Conservation (phyloP, 2,888 invertebrate genomes). For the Lochmaea crataegi region DNA sequence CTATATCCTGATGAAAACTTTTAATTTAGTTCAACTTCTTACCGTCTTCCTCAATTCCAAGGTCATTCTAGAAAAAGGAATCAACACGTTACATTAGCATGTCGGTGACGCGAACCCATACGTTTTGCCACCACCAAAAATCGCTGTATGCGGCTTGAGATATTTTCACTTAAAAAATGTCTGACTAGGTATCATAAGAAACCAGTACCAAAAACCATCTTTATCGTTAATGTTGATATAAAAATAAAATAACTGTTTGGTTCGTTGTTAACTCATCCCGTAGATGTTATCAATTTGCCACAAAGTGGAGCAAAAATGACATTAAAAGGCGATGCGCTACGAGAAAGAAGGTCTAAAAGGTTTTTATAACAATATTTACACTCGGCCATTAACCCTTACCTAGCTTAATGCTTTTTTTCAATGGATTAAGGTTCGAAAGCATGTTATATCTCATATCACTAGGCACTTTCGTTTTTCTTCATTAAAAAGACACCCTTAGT, state of each 20-base stretch:
- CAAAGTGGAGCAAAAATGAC: constrained; percentile 30
- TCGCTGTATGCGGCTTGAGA: too few relatives aligned
- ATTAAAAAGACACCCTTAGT: constrained; percentile 43
- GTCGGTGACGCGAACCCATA: too few relatives aligned
- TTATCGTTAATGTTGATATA: background rate
- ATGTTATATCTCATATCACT: constrained; percentile 38
- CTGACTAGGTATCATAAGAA: too few relatives aligned
- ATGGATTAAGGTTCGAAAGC: constrained; percentile 36
- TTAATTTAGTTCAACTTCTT: too few relatives aligned
- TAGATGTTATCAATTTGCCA: constrained; percentile 33
- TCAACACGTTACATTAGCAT: too few relatives aligned
- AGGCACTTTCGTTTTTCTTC: constrained; percentile 41
- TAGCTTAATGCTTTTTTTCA: constrained; percentile 34
- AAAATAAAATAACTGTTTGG: background rate
- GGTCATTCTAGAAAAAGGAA: too few relatives aligned
- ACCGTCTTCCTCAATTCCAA: too few relatives aligned
- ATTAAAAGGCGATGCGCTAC: constrained; percentile 30
- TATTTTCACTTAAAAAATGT: too few relatives aligned
- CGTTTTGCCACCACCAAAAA: too few relatives aligned
- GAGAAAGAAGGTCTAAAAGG: constrained; percentile 35
- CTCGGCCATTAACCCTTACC: constrained; percentile 39
- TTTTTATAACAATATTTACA: constrained; percentile 41
- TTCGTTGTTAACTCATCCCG: background rate
- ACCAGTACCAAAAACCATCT: background rate
- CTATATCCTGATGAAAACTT: too few relatives aligned